Evolutionary conservation across 2,113 vertebrate species (phyloP), one percentile per base, ranked within the genome.

Genomic region (Casuarius casuarius): DNA sequence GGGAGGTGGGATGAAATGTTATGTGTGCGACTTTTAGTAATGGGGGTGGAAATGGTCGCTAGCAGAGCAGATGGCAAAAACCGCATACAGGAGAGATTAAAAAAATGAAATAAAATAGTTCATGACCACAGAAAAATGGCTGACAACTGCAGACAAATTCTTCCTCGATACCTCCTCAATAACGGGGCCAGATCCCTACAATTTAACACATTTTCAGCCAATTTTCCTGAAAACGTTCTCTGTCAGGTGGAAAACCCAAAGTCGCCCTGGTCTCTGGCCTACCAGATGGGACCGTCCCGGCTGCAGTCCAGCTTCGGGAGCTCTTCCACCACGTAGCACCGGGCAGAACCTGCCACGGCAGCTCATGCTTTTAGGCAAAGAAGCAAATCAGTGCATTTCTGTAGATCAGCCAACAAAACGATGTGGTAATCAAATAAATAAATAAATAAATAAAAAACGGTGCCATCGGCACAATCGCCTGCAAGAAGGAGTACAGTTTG

Each of bases 401-500:
- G 97, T 96, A 96, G 86, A 97, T 98, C 98, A 97, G 98, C 97
- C 98, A 98, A 94, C 97, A 93, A 87, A 95, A 89, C 95, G 97
- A 97, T 96, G 97, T 97, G 92, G 95, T 91, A 96, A 97, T 83
- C 22, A 78, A n/a, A 75, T 7, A 83, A 71, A 84, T 2, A 91
- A 95, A 92, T 52, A 80, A 96, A 89, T 71, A 78, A 85, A 90
- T 86, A 93, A 95, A 92, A 94, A 97, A 70, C 56, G 35, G 97
- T 97, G 98, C 98, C 96, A 16, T 75, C 44, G 97, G 98, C 98
- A 98, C 97, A 65, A 81, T 94, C 61, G 98, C 98, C 98, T 98
- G 98, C 97, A 97, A 98, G 97, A 97, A 98, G 97, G 96, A 97
- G 96, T 98, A 98, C 98, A 98, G 98, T 98, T 98, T 98, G 98